phyloP scores from a whole-genome alignment of 2,113 vertebrate genomes.

The Heptranchias perlo region DNA sequence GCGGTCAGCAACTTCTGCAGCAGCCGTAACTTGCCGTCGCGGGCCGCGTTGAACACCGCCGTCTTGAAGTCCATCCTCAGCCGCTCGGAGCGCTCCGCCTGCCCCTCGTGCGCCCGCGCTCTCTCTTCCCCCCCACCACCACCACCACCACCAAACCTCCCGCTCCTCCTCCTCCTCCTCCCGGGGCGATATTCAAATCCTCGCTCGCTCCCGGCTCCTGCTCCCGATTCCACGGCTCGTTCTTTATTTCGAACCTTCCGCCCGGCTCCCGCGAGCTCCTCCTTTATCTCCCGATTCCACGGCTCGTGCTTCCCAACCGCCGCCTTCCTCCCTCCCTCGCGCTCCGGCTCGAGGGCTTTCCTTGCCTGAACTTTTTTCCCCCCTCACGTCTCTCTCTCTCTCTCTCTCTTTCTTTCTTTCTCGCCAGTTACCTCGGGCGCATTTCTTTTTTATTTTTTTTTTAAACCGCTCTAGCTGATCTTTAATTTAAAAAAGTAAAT shows the following conservation, averaged over 20 bases:
- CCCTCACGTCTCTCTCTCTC: slow-evolving; percentile 19
- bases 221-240: background rate
- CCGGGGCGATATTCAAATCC: too few relatives aligned
- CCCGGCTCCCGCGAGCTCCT: background rate
- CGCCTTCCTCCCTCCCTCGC: background rate
- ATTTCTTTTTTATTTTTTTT: background rate
- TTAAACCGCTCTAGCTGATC: background rate
- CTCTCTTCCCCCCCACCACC: background rate
- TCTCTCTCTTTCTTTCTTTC: background rate
- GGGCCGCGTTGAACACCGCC: slow-evolving; percentile 92
- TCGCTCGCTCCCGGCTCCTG: too few relatives aligned
- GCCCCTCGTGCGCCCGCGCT: background rate
- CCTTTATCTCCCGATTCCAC: too few relatives aligned
- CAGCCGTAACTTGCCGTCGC: slow-evolving; percentile 90
- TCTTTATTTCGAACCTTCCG: background rate
- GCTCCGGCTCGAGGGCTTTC: background rate
- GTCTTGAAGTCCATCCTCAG: slow-evolving; percentile 93
- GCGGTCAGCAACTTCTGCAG: slow-evolving; percentile 88
- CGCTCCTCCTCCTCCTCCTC: background rate
- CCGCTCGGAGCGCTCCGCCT: background rate
- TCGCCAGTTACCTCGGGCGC: background rate
- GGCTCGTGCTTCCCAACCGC: too few relatives aligned
- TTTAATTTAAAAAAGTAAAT: background rate
- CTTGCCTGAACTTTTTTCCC: slow-evolving; percentile 17
- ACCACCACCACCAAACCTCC: background rate